Base-by-base conservation (phyloP, 2,888 invertebrate genomes). In the Spodoptera littoralis region DNA sequence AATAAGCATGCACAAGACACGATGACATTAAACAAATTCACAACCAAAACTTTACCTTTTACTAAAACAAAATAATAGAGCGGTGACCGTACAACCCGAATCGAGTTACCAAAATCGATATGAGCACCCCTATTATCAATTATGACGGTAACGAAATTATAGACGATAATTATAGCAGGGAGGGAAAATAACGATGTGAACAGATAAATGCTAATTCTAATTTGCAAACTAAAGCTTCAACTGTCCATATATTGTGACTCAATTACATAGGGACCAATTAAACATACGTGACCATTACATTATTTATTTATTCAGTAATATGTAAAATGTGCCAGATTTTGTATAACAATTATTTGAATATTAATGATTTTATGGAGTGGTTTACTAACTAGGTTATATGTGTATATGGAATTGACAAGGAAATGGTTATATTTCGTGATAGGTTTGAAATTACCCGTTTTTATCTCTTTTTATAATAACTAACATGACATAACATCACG, bases 201-300 rank as follows among this genome's bases (percentile, higher is more conserved):
- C 65, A 58, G 64, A 75, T 59, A 53, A 75, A 76, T 78, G 76
- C 18, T 76, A 76, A 79, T 79, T 79, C 41, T 58, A 60, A 76
- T 75, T 70, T 47, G 30, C 47, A 51, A 78, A 70, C 65, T 60
- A 66, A 59, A 44, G 45, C 61, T 49, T 13, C 24, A 36, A 52
- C 54, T 46, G 52, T 62, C 27, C 49, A 24, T 44, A 46, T 30
- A 47, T 59, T 59, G 57, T 63, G 59, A 75, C 65, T 77, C 56
- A 42, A 65, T 75, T 66, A 60, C 53, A 53, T 64, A 13, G 61
- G 70, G 65, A 22, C 24, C 60, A 24, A 51, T 57, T 41, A 47
- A 66, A 66, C 45, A 51, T 42, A 48, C 27, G 59, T 36, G 72
- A 46, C 13, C 44, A 22, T 56, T 60, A 51, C 11, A 11, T 52